Percentiles rank a stretch among this genome's conserved stretches.
Conservation (phyloP, 2,888 invertebrate genomes). For the Thera obeliscata region DNA sequence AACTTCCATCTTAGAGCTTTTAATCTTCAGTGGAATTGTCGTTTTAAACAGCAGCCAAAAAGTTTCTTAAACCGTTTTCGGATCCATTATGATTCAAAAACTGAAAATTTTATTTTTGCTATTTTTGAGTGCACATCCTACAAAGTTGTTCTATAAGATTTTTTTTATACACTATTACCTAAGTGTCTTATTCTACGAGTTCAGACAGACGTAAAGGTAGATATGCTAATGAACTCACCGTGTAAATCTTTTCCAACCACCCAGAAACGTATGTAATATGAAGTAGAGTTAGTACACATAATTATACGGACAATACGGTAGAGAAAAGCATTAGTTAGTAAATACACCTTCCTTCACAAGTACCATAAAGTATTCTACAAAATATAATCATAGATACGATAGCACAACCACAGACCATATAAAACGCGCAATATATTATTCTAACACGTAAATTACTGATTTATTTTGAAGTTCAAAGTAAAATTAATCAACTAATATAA, state of each 20-base stretch:
- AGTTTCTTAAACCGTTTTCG: background rate
- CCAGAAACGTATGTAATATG: conserved; percentile 41
- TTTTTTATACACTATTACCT: background rate
- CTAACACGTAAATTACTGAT: conserved; percentile 76
- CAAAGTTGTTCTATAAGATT: background rate
- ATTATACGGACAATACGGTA: conserved; percentile 53
- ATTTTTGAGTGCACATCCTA: background rate
- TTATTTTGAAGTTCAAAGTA: conserved; percentile 77
- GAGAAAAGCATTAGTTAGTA: conserved; percentile 55
- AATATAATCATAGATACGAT: conserved; percentile 54
- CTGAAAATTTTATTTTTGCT: background rate
- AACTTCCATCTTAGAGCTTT: background rate
- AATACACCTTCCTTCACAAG: conserved; percentile 69
- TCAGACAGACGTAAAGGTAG: background rate
- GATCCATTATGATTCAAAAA: background rate
- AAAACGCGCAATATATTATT: conserved; percentile 73
- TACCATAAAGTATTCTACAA: conserved; percentile 28
- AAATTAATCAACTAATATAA: conserved; percentile 74
- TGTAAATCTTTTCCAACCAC: conserved; percentile 48
- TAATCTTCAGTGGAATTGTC: background rate
- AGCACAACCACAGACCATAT: conserved; percentile 80
- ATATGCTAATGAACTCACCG: conserved; percentile 16
- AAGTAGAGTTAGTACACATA: conserved; percentile 54
- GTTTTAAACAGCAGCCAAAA: background rate
- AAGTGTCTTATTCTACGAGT: background rate